phyloP scores from a whole-genome alignment of 2,888 invertebrate genomes.

The Ecliptopera silaceata region DNA sequence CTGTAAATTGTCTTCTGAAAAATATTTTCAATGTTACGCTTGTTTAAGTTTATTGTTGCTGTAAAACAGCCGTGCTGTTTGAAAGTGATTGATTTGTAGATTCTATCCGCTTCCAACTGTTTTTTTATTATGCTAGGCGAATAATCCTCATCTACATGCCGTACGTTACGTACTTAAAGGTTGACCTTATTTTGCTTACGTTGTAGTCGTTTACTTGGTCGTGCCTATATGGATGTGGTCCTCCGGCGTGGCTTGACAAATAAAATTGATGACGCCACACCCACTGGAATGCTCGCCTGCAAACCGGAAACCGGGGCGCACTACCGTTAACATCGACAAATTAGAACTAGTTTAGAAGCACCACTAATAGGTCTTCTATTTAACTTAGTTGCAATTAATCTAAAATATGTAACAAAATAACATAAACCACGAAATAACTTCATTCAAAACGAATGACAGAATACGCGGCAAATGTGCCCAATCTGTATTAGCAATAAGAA shows the following conservation, averaged over 20 bases:
- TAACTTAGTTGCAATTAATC: conserved; percentile 9
- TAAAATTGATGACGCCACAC: conserved; percentile 70
- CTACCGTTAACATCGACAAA: conserved; percentile 73
- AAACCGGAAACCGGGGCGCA: conserved; percentile 70
- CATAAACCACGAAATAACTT: too few species aligned
- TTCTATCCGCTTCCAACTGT: conserved; percentile 20
- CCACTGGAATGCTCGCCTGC: conserved; percentile 63
- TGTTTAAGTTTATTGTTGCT: conserved; percentile 31
- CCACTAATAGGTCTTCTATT: conserved; percentile 36
- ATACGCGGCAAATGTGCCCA: too few species aligned
- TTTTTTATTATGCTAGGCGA: conserved; percentile 4
- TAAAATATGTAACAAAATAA: neutral
- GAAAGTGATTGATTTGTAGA: conserved; percentile 37
- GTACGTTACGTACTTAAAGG: conserved; percentile 21
- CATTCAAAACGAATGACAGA: too few species aligned
- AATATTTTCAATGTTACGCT: conserved; percentile 30
- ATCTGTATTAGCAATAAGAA: too few species aligned
- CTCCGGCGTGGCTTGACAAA: conserved; percentile 58
- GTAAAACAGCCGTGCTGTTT: conserved; percentile 41
- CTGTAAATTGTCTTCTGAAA: conserved; percentile 41
- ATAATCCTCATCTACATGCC: conserved; percentile 20
- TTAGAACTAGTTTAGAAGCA: conserved; percentile 62
- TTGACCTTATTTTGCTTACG: conserved; percentile 44
- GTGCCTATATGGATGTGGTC: conserved; percentile 39
- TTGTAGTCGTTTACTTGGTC: conserved; percentile 37